Evolutionary conservation across 1,140 invertebrate genomes (phyloP).

Genomic region (Drosophila truncata): DNA sequence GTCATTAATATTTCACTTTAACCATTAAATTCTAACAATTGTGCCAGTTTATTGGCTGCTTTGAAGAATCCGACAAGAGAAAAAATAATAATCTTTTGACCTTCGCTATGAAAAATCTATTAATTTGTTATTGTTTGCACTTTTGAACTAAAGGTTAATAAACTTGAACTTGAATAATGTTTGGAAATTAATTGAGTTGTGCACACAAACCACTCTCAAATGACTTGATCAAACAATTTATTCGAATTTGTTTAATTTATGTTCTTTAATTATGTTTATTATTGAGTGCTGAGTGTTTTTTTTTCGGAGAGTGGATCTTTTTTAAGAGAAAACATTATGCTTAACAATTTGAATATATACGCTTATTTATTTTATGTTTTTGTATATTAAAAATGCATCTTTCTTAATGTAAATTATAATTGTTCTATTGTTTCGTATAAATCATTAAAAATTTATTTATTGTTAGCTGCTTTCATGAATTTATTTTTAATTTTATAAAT

Average conservation of each 20-base stretch:
- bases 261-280: conserved; percentile 36
- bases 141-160: conserved; percentile 66
- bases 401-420: too few relatives aligned
- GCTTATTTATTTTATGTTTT: too few relatives aligned
- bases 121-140: conserved; percentile 50
- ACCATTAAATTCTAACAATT: conserved; percentile 37
- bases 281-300: conserved; percentile 9
- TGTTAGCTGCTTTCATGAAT: too few relatives aligned
- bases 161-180: conserved; percentile 72
- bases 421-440: too few relatives aligned
- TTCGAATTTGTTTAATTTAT: conserved; percentile 34
- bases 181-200: conserved; percentile 65
- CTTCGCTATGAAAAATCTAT: conserved; percentile 37
- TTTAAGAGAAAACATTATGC: too few relatives aligned
- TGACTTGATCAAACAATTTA: conserved; percentile 33
- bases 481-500: too few relatives aligned
- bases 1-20: conserved; percentile 12
- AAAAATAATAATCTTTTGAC: conserved; percentile 31
- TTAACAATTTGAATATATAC: too few relatives aligned
- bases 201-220: conserved; percentile 35
- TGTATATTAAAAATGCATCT: too few relatives aligned
- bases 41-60: conserved; percentile 18
- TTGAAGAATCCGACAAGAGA: conserved; percentile 41
- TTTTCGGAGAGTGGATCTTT: not conserved
- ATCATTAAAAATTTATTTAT: too few relatives aligned